Base-by-base conservation (phyloP, 2,888 invertebrate genomes). In the Spialia ferax region DNA sequence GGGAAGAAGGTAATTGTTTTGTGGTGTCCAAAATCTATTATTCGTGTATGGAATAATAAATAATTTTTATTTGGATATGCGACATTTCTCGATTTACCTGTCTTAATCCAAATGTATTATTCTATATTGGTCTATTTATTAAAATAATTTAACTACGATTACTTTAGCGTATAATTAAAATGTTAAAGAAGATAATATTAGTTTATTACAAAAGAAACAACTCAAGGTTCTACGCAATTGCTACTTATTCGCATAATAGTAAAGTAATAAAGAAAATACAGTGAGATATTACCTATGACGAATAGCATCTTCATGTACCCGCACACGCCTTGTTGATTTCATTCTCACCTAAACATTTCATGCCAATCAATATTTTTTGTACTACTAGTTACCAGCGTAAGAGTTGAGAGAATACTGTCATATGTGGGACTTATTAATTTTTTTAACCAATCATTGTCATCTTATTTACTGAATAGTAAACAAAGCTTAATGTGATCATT, bases 281-380 rank as follows among this genome's bases (percentile, higher is more conserved):
- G 75, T 80, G 84, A 81, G 85, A 84, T 86, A 89, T 93, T 93
- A 93, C 93, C 93, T 93, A 93, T 93, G 92, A 83, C 91, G 92
- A 83, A 93, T 92, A 85, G 92, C 93, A 88, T 93, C 93, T 89
- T 93, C 93, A 85, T 92, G 93, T 85, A 93, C 93, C 82, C 93
- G 93, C 84, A 93, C 93, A 83, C 93, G 93, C 93, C 93, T 91
- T 87, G 91, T 83, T 81, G 93, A 86, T 92, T 93, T 92, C 93
- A 93, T 93, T 92, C 86, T 92, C 91, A 93, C 93, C 93, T 93
- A 85, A 92, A 92, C 91, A 93, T 93, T 87, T 87, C 85, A 91
- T 89, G 89, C 88, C 91, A 92, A 92, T 81, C 75, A 80, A 74
- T 75, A 70, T 71, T 71, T 74, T 67, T 69, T 63, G 57, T 68